Evolutionary conservation across 2,113 vertebrate species (phyloP), one percentile per base, ranked within the genome.

Genomic region (Calypte anna): DNA sequence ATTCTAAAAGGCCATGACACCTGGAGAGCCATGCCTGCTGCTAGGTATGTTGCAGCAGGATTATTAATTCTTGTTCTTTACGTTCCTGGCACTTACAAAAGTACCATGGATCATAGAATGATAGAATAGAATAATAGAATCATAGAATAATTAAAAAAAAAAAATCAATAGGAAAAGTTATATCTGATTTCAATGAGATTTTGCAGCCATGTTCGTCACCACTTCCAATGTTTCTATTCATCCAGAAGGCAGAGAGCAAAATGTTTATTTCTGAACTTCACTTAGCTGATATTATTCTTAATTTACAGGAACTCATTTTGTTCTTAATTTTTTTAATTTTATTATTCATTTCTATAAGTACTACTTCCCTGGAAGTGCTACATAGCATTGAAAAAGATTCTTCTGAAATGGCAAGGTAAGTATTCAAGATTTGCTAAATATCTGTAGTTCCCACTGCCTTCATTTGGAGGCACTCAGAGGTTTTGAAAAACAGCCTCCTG

Each of bases 191-290:
- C 57, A 76, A 24, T 67, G 48, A 50, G 12, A 9, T 70, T 78
- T 33, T 66, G 30, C 23, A 50, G 23, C 4, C 6, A 0, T 51
- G 8, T 33, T 18, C 9, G 0, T 6, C 40, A 68, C 13, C 13
- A 44, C 12, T 80, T 67, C 14, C 9, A 31, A 82, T 53, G 22
- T 33, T 82, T 69, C 44, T 82, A 6, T 43, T 86, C 9, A 55
- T 57, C 10, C 24, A 69, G 75, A 69, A 64, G 28, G 3, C 31
- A 62, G 19, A 57, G 14, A 28, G 30, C 20, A 61, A 33, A 48
- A 69, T 4, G 33, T 40, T 59, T 30, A 14, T 69, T 88, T 50
- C 40, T 40, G 40, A 40, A 40, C 40, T 38, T 46, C 23, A 72
- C 18, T 79, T 4, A 31, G 9, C 13, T 61, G 5, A 57, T 75